Conservation (phyloP, 2,888 invertebrate species). For the Euplexia lucipara region DNA sequence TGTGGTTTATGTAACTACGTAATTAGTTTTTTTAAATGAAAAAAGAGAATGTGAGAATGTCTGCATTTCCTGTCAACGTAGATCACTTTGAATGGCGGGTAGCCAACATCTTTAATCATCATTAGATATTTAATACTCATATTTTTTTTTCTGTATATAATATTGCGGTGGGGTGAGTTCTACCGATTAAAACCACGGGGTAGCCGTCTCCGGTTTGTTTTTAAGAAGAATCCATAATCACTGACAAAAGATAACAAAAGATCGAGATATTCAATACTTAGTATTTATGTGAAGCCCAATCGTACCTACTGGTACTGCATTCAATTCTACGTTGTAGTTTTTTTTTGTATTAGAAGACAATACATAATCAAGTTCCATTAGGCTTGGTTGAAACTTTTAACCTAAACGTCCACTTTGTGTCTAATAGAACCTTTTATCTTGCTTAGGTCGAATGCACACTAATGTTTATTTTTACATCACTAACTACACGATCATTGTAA, state of each 20-base stretch:
- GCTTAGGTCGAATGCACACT: conserved; percentile 37
- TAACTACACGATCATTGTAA: neutral
- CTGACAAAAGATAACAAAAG: no score
- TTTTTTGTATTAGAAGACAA: conserved; percentile 36
- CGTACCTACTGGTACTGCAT: neutral
- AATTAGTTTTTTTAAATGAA: conserved; percentile 29
- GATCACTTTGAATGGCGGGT: conserved; percentile 27
- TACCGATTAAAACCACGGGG: conserved; percentile 8
- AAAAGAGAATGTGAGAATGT: conserved; percentile 2
- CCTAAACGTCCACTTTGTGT: conserved; percentile 47
- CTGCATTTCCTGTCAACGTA: conserved; percentile 19
- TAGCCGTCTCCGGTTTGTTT: neutral
- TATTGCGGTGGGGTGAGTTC: neutral
- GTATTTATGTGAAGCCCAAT: neutral
- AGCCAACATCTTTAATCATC: conserved; percentile 21
- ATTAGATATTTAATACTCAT: conserved; percentile 12
- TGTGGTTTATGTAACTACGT: conserved; percentile 19
- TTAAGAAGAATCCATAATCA: conserved; percentile 1
- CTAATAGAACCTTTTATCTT: conserved; percentile 29
- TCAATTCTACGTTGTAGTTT: conserved; percentile 2
- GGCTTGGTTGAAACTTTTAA: conserved; percentile 36
- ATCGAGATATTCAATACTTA: neutral
- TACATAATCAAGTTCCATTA: conserved; percentile 42
- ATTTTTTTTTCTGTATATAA: neutral
- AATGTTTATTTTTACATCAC: conserved; percentile 3